Evolutionary conservation across 2,113 vertebrate species (phyloP).

Genomic region (Bombycilla garrulus): DNA sequence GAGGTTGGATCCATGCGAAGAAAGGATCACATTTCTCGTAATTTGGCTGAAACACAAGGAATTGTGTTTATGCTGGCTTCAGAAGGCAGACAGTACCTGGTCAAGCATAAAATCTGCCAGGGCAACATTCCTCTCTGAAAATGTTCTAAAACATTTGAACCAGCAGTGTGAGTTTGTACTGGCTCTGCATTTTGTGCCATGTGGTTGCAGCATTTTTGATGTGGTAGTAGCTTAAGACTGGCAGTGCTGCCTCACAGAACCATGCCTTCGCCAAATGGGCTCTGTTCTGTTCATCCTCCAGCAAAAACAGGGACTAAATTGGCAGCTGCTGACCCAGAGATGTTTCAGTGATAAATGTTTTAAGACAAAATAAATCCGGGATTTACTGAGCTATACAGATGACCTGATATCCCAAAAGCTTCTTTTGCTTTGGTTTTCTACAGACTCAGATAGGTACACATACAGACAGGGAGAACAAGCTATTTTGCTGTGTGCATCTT

Average conservation of each 20-base stretch:
- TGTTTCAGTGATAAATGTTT: neutral
- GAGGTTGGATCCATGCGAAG: neutral
- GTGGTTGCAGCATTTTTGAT: neutral
- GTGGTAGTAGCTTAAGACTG: neutral
- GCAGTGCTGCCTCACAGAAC: neutral
- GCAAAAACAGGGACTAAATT: neutral
- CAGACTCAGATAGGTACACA: neutral
- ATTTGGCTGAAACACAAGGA: constrained; percentile 4
- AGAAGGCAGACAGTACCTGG: constrained; percentile 18
- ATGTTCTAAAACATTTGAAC: neutral
- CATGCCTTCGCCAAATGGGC: neutral
- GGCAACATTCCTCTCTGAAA: neutral
- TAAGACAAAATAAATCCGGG: neutral
- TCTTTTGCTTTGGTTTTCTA: neutral
- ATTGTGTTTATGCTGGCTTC: constrained; percentile 31
- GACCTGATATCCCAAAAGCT: neutral
- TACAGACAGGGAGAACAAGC: neutral
- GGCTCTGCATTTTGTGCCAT: neutral
- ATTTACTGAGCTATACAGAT: neutral
- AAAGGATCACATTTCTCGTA: neutral
- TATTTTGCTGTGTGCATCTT: neutral
- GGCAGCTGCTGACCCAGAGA: neutral
- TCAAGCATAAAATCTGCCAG: constrained; percentile 25
- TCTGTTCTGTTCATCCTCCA: neutral
- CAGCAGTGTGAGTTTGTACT: neutral